phyloP scores from a whole-genome alignment of 2,113 vertebrate genomes.

The Nothobranchius kuhntae region DNA sequence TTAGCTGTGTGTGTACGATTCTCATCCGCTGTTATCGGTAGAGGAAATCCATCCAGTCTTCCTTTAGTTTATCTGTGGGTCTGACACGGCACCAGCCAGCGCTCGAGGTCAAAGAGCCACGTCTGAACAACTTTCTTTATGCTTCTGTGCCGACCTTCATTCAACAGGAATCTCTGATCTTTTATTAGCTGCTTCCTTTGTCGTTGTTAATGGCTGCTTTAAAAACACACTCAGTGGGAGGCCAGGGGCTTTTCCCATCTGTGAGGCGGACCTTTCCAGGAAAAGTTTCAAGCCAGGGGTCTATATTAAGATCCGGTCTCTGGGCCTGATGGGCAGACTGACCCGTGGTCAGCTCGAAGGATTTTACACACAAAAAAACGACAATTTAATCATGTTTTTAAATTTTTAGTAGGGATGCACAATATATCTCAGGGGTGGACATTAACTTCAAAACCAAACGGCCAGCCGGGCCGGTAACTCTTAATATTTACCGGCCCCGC shows the following conservation, averaged over 20 bases:
- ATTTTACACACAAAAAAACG: too few relatives aligned
- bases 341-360: too few relatives aligned
- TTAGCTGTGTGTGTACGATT: conserved; percentile 38
- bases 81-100: neutral
- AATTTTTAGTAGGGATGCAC: too few relatives aligned
- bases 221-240: neutral
- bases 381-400: too few relatives aligned
- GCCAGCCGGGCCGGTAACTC: too few relatives aligned
- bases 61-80: neutral
- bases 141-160: neutral
- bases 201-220: neutral
- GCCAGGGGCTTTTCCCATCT: neutral
- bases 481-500: too few relatives aligned
- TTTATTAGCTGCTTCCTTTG: conserved; percentile 4
- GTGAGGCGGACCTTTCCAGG: neutral
- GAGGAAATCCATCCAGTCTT: conserved; percentile 6
- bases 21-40: conserved; percentile 39
- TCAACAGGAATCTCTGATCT: neutral
- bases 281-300: conserved; percentile 8
- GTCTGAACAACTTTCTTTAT: neutral
- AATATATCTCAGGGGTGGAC: too few relatives aligned
- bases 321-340: conserved; percentile 58
- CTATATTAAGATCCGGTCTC: conserved; percentile 72
- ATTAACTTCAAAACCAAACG: too few relatives aligned
- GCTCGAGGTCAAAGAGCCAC: neutral